These are phyloP conservation scores for Acleris holmiana DNA, from an alignment of 2,888 invertebrate genomes.

Conservation along the genomic window DNA sequence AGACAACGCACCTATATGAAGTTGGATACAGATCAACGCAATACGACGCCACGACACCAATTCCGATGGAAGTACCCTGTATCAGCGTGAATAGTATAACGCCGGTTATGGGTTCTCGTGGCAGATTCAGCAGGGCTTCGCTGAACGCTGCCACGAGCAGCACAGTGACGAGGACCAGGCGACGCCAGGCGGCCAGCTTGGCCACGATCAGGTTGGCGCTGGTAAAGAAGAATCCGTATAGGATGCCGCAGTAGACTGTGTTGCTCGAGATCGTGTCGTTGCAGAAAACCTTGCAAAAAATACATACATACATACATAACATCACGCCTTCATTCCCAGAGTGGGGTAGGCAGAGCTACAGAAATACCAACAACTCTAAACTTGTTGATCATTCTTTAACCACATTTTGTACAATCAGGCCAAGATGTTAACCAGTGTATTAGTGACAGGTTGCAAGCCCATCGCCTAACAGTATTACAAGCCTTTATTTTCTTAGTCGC, in stretches of 20 bases:
- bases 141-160: slow-evolving; percentile 78
- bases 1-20: slow-evolving; percentile 52
- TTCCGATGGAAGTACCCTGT: slow-evolving; percentile 52
- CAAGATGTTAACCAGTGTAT: too few species aligned
- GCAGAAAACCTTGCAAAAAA: slow-evolving; percentile 62
- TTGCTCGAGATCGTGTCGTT: slow-evolving; percentile 73
- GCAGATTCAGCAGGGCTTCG: slow-evolving; percentile 77
- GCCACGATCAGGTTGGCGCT: slow-evolving; percentile 74
- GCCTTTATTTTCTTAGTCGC: too few species aligned
- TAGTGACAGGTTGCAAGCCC: too few species aligned
- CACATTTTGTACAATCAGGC: too few species aligned
- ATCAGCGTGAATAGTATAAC: slow-evolving; percentile 58
- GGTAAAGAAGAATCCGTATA: slow-evolving; percentile 84
- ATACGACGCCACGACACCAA: slow-evolving; percentile 43
- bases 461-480: too few species aligned
- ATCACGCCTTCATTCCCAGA: too few species aligned
- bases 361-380: too few species aligned
- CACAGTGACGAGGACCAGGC: slow-evolving; percentile 68
- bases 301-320: too few species aligned
- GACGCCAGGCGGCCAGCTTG: slow-evolving; percentile 76
- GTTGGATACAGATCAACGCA: slow-evolving; percentile 67
- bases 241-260: slow-evolving; percentile 85
- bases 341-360: too few species aligned
- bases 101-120: slow-evolving; percentile 53
- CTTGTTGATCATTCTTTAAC: too few species aligned